Conservation (phyloP, 1,140 invertebrate species). For the Meloidogyne exigua region DNA sequence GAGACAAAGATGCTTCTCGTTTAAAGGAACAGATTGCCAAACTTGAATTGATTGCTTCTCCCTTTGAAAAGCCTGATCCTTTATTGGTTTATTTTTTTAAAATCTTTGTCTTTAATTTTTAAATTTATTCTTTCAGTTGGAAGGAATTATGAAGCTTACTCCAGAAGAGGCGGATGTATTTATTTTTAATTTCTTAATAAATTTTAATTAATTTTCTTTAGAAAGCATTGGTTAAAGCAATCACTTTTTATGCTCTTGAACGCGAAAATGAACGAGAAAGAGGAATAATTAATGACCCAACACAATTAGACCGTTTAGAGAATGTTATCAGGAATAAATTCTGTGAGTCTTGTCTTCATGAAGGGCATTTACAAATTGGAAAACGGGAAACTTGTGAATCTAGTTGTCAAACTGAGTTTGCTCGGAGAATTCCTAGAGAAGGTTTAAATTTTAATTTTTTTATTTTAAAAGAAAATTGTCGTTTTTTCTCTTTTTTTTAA, state of each 20-base stretch:
- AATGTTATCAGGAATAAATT: slow-evolving; percentile 24
- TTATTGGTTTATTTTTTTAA: neutral
- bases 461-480: too few relatives aligned
- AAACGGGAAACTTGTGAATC: slow-evolving; percentile 33
- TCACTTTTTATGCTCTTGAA: slow-evolving; percentile 15
- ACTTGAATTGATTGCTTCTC: slow-evolving; percentile 33
- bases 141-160: slow-evolving; percentile 25
- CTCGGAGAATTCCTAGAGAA: slow-evolving; percentile 28
- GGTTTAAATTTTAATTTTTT: slow-evolving; percentile 15
- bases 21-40: slow-evolving; percentile 27
- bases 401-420: slow-evolving; percentile 38
- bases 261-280: slow-evolving; percentile 18
- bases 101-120: neutral
- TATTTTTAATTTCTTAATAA: neutral
- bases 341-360: slow-evolving; percentile 24
- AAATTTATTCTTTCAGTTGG: neutral
- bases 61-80: slow-evolving; percentile 27
- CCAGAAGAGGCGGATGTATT: slow-evolving; percentile 28
- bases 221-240: slow-evolving; percentile 26
- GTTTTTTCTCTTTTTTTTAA: too few relatives aligned
- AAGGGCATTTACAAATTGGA: slow-evolving; percentile 24
- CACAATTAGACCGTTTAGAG: slow-evolving; percentile 15
- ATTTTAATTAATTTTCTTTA: neutral
- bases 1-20: slow-evolving; percentile 21
- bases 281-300: neutral